Percentiles rank a stretch among this genome's conserved stretches.
Conservation (phyloP, 2,797 vertebrate genomes). For the Picus viridis region DNA sequence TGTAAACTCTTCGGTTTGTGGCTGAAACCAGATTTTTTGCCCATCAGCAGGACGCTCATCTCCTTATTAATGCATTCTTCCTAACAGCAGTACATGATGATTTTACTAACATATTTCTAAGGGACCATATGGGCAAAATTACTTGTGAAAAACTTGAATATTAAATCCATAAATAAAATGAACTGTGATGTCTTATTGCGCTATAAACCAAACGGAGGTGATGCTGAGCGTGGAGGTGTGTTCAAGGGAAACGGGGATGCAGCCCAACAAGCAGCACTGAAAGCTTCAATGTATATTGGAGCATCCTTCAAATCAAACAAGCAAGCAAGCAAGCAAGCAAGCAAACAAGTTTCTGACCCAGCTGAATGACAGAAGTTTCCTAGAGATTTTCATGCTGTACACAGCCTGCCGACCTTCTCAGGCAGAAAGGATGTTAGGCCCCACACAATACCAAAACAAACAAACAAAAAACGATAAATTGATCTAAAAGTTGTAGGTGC, state of each 20-base stretch:
- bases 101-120: slow-evolving; percentile 42
- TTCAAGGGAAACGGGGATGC: neutral
- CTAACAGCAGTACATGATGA: neutral
- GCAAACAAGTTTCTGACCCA: neutral
- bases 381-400: neutral
- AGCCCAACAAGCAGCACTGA: neutral
- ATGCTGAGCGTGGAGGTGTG: neutral
- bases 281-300: neutral
- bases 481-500: neutral
- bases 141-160: slow-evolving; percentile 36
- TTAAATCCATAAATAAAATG: slow-evolving; percentile 51
- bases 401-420: neutral
- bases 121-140: slow-evolving; percentile 31
- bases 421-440: neutral
- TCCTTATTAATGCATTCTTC: slow-evolving; percentile 33
- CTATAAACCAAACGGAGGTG: neutral
- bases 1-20: neutral
- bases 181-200: neutral
- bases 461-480: neutral
- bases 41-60: neutral
- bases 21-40: slow-evolving; percentile 11
- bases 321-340: neutral
- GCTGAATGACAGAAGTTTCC: neutral
- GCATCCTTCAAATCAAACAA: neutral
- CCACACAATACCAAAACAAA: neutral